phyloP scores from a whole-genome alignment of 2,113 vertebrate species.

The Salvelinus sp. region DNA sequence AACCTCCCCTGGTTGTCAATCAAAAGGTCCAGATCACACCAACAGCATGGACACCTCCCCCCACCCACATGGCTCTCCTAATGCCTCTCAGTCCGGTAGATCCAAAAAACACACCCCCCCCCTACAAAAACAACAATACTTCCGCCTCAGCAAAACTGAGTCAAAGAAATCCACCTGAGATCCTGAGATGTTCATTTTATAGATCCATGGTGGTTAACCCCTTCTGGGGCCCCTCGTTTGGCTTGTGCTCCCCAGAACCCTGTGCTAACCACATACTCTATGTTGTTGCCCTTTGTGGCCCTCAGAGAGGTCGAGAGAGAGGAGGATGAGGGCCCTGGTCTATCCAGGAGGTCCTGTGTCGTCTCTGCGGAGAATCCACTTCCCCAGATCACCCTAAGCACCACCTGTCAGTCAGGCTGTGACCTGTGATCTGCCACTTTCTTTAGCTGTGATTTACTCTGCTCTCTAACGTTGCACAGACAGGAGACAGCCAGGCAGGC shows the following conservation, averaged over 20 bases:
- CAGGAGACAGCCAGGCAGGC: slow-evolving; percentile 27
- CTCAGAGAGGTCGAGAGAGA: background rate
- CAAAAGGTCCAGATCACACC: slow-evolving; percentile 5
- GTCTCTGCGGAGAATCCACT: slow-evolving; percentile 60
- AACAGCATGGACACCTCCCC: slow-evolving; percentile 25
- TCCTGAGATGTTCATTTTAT: background rate
- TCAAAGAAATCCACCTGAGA: background rate
- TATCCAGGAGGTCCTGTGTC: slow-evolving; percentile 24
- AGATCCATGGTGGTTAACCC: background rate
- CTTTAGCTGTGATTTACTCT: slow-evolving; percentile 61
- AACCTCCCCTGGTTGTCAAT: background rate
- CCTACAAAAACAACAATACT: background rate
- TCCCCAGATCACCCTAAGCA: slow-evolving; percentile 66
- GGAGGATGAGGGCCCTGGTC: background rate
- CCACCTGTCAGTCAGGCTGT: slow-evolving; percentile 49
- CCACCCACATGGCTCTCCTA: background rate
- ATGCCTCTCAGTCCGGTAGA: no score
- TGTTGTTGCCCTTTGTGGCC: background rate
- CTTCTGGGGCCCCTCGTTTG: background rate
- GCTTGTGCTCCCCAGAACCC: background rate
- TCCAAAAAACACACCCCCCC: background rate
- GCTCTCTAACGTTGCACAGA: slow-evolving; percentile 58
- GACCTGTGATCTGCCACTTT: slow-evolving; percentile 1
- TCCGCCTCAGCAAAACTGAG: background rate
- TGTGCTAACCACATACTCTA: background rate